These are phyloP conservation scores for Neomorphus geoffroyi DNA, from an alignment of 2,797 vertebrate species.

Conservation along the genomic window DNA sequence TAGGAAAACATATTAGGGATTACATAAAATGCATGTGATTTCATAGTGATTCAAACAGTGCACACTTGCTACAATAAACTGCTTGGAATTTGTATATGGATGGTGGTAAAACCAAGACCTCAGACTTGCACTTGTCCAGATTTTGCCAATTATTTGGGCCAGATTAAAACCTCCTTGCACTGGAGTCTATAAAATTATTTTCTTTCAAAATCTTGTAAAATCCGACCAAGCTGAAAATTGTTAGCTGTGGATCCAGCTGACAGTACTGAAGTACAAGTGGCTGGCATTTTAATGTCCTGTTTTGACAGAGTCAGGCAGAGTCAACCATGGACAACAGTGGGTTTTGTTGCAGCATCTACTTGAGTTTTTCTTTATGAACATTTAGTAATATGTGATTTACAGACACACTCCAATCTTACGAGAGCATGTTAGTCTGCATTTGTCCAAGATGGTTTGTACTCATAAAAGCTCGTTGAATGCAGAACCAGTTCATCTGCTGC, in stretches of 20 bases:
- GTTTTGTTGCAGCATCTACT: not conserved
- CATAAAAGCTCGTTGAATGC: not conserved
- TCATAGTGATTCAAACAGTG: not conserved
- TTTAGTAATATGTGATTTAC: not conserved
- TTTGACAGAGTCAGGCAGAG: not conserved
- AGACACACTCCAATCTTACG: not conserved
- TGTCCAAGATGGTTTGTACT: not conserved
- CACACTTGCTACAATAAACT: not conserved
- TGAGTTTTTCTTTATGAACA: not conserved
- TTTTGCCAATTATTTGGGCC: not conserved
- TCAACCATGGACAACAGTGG: not conserved
- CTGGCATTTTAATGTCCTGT: not conserved
- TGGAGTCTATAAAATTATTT: not conserved
- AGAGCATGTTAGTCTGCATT: not conserved
- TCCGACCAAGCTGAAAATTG: not conserved
- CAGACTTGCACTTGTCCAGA: not conserved
- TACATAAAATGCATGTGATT: not conserved
- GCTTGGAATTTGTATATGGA: not conserved
- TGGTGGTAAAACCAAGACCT: not conserved
- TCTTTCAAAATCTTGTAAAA: not conserved
- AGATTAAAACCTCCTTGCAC: not conserved
- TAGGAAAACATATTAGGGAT: not conserved
- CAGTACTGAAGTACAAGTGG: not conserved
- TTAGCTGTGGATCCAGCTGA: not conserved
- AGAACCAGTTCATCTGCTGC: not conserved